A percentile compares a stretch with the other conserved stretches of the same genome.
Evolutionary conservation across 2,888 invertebrate species (phyloP).

Genomic region (Pseudolycoriella hygida): DNA sequence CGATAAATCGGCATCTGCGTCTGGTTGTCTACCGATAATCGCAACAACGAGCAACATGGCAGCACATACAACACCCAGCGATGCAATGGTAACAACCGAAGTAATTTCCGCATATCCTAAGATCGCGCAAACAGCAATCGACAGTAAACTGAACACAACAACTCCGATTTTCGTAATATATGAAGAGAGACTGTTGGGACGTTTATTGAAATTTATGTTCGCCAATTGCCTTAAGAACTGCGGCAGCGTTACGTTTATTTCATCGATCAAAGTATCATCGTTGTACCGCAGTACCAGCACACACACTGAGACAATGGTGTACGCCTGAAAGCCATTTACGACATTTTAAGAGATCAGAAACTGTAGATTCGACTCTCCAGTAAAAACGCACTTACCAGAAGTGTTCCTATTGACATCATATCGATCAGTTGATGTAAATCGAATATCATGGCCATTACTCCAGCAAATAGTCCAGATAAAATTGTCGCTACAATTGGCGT

Average conservation of each 20-base stretch:
- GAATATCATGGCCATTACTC: constrained; percentile 73
- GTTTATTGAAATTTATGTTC: constrained; percentile 51
- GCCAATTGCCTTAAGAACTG: constrained; percentile 39
- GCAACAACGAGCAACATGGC: constrained; percentile 35
- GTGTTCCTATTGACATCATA: constrained; percentile 89
- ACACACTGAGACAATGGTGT: constrained; percentile 81
- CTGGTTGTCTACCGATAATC: constrained; percentile 53
- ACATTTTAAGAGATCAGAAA: neutral
- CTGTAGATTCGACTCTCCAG: neutral
- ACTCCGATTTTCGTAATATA: constrained; percentile 44
- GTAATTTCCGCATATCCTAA: neutral
- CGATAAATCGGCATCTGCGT: constrained; percentile 38
- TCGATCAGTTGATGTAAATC: constrained; percentile 81
- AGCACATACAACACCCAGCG: constrained; percentile 30
- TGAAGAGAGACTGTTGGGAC: constrained; percentile 45
- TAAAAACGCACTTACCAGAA: neutral
- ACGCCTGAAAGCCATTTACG: constrained; percentile 63
- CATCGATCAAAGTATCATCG: constrained; percentile 13
- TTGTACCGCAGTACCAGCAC: constrained; percentile 69
- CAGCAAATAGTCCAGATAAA: constrained; percentile 57
- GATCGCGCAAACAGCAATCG: constrained; percentile 9
- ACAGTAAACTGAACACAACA: constrained; percentile 34
- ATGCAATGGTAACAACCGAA: constrained; percentile 19
- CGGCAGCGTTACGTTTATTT: constrained; percentile 18
- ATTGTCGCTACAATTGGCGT: constrained; percentile 66